Evolutionary conservation across 1,140 invertebrate species (phyloP).

Genomic region (Samia ricini): DNA sequence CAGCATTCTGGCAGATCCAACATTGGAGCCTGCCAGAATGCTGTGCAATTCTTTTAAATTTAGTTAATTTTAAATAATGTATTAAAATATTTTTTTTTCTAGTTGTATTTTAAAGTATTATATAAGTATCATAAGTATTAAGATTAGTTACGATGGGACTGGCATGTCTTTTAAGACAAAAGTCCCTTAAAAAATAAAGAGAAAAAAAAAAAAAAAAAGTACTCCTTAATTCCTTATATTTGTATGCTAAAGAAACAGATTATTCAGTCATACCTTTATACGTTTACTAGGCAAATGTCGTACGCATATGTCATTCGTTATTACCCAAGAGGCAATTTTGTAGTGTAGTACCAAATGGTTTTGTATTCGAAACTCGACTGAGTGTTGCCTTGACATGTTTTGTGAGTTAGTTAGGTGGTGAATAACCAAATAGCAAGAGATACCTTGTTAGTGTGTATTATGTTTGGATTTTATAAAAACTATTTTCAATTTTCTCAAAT

Average conservation of each 20-base stretch:
- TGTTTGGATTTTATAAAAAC: not conserved
- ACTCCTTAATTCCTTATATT: not conserved
- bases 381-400: slow-evolving; percentile 54
- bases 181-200: too few relatives aligned
- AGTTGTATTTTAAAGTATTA: too few relatives aligned
- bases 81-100: too few relatives aligned
- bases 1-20: too few relatives aligned
- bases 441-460: not conserved
- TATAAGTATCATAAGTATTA: too few relatives aligned
- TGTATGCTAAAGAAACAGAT: not conserved
- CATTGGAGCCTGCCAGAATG: too few relatives aligned
- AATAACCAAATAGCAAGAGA: slow-evolving; percentile 14
- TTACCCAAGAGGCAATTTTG: slow-evolving; percentile 50
- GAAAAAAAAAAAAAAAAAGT: too few relatives aligned
- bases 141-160: too few relatives aligned
- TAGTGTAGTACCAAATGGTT: slow-evolving; percentile 31
- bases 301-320: slow-evolving; percentile 32
- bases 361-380: slow-evolving; percentile 40
- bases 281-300: slow-evolving; percentile 23
- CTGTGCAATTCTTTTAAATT: too few relatives aligned
- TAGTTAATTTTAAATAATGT: too few relatives aligned
- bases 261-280: not conserved
- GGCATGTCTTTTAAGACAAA: too few relatives aligned
- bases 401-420: slow-evolving; percentile 13
- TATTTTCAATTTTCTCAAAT: not conserved